Conservation (phyloP, 2,113 vertebrate species). For the Prionailurus viverrinus region DNA sequence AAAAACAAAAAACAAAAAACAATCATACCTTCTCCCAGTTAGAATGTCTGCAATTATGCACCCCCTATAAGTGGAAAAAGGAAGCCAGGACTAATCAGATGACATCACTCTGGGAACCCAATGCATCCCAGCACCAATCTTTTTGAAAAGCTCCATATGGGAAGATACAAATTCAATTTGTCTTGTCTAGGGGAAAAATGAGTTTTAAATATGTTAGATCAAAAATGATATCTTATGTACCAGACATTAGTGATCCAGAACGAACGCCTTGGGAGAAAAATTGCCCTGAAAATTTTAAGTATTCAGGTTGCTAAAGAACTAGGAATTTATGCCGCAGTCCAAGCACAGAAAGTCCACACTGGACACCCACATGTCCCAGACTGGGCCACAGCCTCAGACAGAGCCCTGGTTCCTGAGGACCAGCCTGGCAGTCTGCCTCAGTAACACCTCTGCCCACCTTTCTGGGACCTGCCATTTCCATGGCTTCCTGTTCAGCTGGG, state of each 20-base stretch:
- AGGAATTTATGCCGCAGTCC: conserved; percentile 25
- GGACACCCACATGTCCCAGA: neutral
- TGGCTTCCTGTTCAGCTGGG: neutral
- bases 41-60: conserved; percentile 26
- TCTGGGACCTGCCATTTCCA: neutral
- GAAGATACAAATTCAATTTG: conserved; percentile 76
- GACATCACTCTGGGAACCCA: conserved; percentile 32
- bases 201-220: conserved; percentile 77
- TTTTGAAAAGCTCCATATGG: conserved; percentile 50
- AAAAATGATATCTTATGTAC: conserved; percentile 59
- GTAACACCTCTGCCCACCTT: neutral
- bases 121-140: conserved; percentile 38
- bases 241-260: conserved; percentile 62
- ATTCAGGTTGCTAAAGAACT: conserved; percentile 59
- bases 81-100: conserved; percentile 32
- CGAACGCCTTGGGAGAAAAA: conserved; percentile 63
- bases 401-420: neutral
- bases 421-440: neutral
- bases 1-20: conserved; percentile 35
- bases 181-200: conserved; percentile 71
- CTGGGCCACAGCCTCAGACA: neutral
- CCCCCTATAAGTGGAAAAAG: neutral
- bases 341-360: neutral
- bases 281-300: conserved; percentile 67
- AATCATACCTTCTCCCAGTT: conserved; percentile 63